These are phyloP conservation scores for Tauraco hartlaubi DNA, from an alignment of 2,797 vertebrate genomes.

Conservation along the genomic window DNA sequence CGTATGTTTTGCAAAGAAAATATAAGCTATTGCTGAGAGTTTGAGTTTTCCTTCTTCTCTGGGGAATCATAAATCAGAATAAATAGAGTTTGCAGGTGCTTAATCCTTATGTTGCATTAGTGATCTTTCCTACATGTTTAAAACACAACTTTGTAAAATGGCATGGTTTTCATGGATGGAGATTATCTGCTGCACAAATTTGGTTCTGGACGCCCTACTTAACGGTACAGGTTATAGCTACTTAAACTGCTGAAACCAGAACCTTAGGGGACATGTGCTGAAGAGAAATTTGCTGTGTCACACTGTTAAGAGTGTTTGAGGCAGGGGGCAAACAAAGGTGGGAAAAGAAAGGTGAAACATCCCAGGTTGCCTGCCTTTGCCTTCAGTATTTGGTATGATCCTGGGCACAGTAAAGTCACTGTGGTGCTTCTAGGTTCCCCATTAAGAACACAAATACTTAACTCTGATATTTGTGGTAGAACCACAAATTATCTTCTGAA, in stretches of 20 bases:
- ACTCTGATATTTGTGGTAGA: neutral
- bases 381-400: neutral
- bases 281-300: neutral
- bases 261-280: neutral
- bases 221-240: neutral
- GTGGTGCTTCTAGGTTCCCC: neutral
- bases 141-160: neutral
- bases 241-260: neutral
- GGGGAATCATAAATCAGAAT: neutral
- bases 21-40: neutral
- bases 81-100: neutral
- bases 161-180: neutral
- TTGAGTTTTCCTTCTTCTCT: conserved; percentile 1
- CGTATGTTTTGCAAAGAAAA: neutral
- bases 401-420: neutral
- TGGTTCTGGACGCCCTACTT: neutral
- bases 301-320: neutral
- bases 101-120: neutral
- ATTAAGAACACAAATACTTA: neutral
- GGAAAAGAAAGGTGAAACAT: neutral
- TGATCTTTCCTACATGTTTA: neutral
- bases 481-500: neutral
- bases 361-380: neutral
- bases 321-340: neutral
- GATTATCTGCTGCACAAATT: neutral